Evolutionary conservation across 2,888 invertebrate genomes (phyloP).

Genomic region (Rhagium mordax): DNA sequence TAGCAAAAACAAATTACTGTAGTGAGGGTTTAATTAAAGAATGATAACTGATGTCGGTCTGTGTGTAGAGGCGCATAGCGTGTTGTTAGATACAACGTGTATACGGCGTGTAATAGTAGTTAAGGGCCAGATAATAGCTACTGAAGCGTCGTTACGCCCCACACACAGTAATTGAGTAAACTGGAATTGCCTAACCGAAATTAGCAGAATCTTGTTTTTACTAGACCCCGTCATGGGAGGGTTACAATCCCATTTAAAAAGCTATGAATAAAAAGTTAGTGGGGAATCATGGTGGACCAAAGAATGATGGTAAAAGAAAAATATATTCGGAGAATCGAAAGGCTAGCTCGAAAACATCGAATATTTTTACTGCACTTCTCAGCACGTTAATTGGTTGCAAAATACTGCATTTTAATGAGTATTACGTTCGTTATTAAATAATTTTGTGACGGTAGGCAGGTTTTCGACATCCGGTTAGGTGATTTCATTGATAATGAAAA

Average conservation of each 20-base stretch:
- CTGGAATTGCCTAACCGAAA: constrained; percentile 63
- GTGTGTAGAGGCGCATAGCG: constrained; percentile 37
- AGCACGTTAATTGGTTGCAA: too few relatives aligned
- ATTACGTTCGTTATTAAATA: too few relatives aligned
- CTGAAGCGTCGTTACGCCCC: constrained; percentile 62
- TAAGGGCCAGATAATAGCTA: constrained; percentile 66
- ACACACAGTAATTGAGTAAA: constrained; percentile 65
- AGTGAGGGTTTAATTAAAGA: constrained; percentile 50
- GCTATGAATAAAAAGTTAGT: background rate
- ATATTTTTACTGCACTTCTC: too few relatives aligned
- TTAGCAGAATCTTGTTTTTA: constrained; percentile 59
- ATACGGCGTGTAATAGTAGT: constrained; percentile 64
- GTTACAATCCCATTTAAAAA: constrained; percentile 20
- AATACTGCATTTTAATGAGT: too few relatives aligned
- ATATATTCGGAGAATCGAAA: too few relatives aligned
- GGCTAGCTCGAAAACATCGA: too few relatives aligned
- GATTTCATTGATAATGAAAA: too few relatives aligned
- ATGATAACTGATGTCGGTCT: constrained; percentile 43
- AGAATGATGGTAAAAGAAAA: background rate
- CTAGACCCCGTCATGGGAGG: constrained; percentile 4
- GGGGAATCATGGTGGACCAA: background rate
- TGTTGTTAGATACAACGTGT: constrained; percentile 57
- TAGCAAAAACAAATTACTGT: constrained; percentile 26
- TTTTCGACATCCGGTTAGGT: too few relatives aligned
- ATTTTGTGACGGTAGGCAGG: too few relatives aligned